Evolutionary conservation across 2,797 vertebrate genomes (phyloP).

Genomic region (Clarias laeviceps): DNA sequence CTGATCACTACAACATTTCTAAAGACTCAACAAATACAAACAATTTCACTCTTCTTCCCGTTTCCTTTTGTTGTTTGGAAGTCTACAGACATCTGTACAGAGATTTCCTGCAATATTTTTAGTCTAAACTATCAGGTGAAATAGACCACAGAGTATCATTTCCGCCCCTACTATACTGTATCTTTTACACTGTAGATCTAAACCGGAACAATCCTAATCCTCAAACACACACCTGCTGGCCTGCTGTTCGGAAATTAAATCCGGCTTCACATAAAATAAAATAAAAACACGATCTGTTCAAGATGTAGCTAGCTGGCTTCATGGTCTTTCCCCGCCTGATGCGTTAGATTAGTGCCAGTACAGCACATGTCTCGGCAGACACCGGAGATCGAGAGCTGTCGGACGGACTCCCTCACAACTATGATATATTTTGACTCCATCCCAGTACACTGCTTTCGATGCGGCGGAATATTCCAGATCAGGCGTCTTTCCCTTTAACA

Average conservation of each 20-base stretch:
- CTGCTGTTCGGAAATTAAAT: constrained; percentile 27
- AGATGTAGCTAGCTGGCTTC: constrained; percentile 16
- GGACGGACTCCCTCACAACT: background rate
- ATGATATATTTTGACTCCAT: background rate
- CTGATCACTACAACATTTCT: background rate
- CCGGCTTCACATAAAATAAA: background rate
- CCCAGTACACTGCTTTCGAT: constrained; percentile 34
- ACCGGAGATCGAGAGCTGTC: constrained; percentile 26
- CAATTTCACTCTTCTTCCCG: background rate
- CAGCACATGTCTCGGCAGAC: constrained; percentile 15
- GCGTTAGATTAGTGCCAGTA: background rate
- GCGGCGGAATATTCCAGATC: constrained; percentile 22
- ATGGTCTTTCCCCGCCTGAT: background rate
- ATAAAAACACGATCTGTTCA: constrained; percentile 4
- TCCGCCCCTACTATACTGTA: background rate
- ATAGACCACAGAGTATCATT: background rate
- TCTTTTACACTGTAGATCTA: background rate
- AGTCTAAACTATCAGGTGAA: background rate
- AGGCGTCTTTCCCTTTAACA: constrained; percentile 19
- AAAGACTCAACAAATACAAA: background rate
- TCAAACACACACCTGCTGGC: background rate
- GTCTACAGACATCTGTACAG: background rate
- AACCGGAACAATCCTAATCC: constrained; percentile 26
- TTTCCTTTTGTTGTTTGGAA: background rate
- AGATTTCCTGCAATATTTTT: background rate